Conservation (phyloP, 2,888 invertebrate species). For the Panzeria rudis region DNA sequence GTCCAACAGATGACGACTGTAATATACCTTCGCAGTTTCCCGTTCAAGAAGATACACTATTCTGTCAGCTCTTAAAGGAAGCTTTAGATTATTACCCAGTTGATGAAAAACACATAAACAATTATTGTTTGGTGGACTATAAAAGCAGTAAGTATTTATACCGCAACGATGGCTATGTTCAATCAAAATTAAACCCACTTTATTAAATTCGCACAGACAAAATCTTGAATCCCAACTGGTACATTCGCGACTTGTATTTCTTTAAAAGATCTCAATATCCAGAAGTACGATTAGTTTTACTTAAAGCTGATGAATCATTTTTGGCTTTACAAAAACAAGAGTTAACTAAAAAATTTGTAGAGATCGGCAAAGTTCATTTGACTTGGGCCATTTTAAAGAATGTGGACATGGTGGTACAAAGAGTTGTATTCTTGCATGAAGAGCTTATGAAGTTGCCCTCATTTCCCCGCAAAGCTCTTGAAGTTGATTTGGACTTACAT, state of each 20-base stretch:
- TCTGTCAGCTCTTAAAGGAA: constrained; percentile 96
- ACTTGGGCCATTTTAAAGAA: constrained; percentile 97
- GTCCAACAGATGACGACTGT: constrained; percentile 92
- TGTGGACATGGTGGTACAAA: constrained; percentile 97
- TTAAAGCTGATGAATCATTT: constrained; percentile 96
- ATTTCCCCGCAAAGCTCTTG: constrained; percentile 98
- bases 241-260: constrained; percentile 97
- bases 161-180: not conserved
- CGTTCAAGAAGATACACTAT: constrained; percentile 98
- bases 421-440: constrained; percentile 99
- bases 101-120: constrained; percentile 93
- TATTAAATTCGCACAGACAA: constrained; percentile 87
- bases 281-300: constrained; percentile 95
- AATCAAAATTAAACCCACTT: not conserved
- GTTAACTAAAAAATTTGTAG: constrained; percentile 96
- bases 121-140: constrained; percentile 98
- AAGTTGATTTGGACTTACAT: constrained; percentile 97
- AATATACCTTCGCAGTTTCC: constrained; percentile 99
- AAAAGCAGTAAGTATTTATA: constrained; percentile 93
- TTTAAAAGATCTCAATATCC: constrained; percentile 99
- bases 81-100: constrained; percentile 98
- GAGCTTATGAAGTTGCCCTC: constrained; percentile 99
- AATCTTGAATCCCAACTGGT: constrained; percentile 97
- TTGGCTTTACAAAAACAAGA: constrained; percentile 95
- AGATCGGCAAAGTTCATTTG: constrained; percentile 96